A percentile compares a stretch with the other conserved stretches of the same genome.
phyloP scores from a whole-genome alignment of 2,797 vertebrate species.

The Lacerta agilis region DNA sequence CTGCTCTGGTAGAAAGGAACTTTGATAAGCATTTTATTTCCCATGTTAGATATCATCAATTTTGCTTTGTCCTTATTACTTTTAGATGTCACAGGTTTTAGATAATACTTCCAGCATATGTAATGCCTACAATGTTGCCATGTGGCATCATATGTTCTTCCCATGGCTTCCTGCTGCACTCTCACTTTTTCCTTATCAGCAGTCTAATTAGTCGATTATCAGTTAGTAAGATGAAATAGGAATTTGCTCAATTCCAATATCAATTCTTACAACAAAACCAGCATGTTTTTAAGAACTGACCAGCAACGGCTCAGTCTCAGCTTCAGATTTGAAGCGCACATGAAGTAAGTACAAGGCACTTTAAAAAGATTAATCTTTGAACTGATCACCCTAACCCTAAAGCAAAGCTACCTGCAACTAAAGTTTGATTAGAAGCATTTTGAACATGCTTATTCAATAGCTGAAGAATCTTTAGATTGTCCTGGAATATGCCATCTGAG shows the following conservation, averaged over 20 bases:
- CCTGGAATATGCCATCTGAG: conserved; percentile 21
- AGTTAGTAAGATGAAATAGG: not conserved
- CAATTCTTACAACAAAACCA: conserved; percentile 1
- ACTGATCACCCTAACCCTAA: not conserved
- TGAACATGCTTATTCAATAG: conserved; percentile 50
- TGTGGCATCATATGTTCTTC: not conserved
- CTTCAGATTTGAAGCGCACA: conserved; percentile 26
- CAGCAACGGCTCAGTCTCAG: conserved; percentile 24
- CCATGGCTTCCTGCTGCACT: not conserved
- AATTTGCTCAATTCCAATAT: conserved; percentile 15
- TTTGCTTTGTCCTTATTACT: too few relatives aligned
- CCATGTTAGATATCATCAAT: not conserved
- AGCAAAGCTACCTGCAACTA: conserved; percentile 35
- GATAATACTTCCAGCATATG: not conserved
- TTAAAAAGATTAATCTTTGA: conserved; percentile 51
- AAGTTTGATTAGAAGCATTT: conserved; percentile 52
- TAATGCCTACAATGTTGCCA: not conserved
- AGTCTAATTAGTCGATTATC: not conserved
- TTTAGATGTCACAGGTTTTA: not conserved
- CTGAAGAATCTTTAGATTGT: conserved; percentile 66
- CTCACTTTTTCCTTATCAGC: not conserved
- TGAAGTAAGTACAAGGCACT: conserved; percentile 72
- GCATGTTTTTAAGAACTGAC: conserved; percentile 30
- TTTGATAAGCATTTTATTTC: not conserved
- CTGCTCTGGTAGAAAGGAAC: not conserved